Evolutionary conservation across 2,888 invertebrate genomes (phyloP).

Genomic region (Sarcophaga variegata): DNA sequence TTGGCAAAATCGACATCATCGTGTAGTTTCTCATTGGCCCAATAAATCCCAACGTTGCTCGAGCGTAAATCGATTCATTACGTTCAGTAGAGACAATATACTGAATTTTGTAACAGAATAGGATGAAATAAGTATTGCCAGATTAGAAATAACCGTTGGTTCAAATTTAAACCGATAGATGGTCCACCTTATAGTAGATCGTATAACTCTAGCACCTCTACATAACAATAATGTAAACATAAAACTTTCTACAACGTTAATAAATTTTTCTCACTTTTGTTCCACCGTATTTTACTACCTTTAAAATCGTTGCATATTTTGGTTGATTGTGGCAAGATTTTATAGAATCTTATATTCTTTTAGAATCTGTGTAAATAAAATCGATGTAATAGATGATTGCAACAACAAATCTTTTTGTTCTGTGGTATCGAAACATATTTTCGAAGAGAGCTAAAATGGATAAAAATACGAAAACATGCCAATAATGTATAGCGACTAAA

Average conservation of each 20-base stretch:
- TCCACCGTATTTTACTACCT: not conserved
- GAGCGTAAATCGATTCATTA: no score
- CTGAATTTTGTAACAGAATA: no score
- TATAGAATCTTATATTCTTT: slow-evolving; percentile 16
- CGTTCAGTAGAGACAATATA: no score
- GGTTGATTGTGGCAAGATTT: slow-evolving; percentile 42
- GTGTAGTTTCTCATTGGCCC: no score
- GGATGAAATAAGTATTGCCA: no score
- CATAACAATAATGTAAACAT: not conserved
- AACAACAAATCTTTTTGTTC: not conserved
- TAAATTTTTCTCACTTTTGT: not conserved
- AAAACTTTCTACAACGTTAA: not conserved
- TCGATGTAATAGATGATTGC: not conserved
- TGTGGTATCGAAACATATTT: not conserved
- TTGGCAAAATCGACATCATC: no score
- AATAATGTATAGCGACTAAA: not conserved
- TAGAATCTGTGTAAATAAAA: slow-evolving; percentile 20
- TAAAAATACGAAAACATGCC: no score
- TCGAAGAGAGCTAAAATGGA: not conserved
- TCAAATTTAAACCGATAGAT: no score
- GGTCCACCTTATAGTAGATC: no score
- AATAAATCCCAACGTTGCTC: no score
- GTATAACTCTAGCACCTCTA: no score
- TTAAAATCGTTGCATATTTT: slow-evolving; percentile 20
- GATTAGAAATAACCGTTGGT: no score